Evolutionary conservation across 1,140 invertebrate genomes (phyloP), one percentile per base, ranked within the genome.

Genomic region (Trichonephila clavipes): DNA sequence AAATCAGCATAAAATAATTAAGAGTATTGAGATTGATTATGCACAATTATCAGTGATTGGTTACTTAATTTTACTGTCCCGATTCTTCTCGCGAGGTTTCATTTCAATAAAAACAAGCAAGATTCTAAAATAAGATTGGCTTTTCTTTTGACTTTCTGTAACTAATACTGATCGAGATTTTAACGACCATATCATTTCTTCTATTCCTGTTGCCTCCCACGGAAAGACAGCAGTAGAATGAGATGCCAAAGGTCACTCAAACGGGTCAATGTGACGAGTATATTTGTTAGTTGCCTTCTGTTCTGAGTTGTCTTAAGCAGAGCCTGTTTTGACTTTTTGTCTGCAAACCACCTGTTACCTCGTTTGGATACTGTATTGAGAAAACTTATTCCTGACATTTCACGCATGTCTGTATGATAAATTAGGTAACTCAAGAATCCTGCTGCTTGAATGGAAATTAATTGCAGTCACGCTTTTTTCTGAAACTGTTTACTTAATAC

Each of bases 261-360:
- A 86, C 90, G 85, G 82, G 28, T 86, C 90, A 64, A 40, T 40
- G 83, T 28, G 69, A 90, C 83, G 82, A 86, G 40, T 59, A 69
- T 81, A 86, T 92, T 92, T 92, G 62, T 92, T 92, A 18, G 21
- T 58, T 81, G 44, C 62, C n/a, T 92, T 92, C 82, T 66, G 81
- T 69, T 85, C 7, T 59, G 40, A 51, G 40, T 62, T 89, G 34
- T 51, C 28, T 64, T 66, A 6, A 51, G 16, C 6, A 18, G 14
- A 89, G 87, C 34, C 28, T 88, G 19, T 89, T 81, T 58, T 12
- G 58, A 83, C 44, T 83, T 58, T 90, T 82, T 90, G 89, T 69
- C 89, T 82, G 51, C 81, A 58, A 86, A n/a, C 90, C 81, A 92
- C 51, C 90, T 92, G 90, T 58, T 92, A 7, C 34, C 21, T 62